Evolutionary conservation across 2,113 vertebrate species (phyloP), one percentile per base, ranked within the genome.

Genomic region (Polypterus bichir): DNA sequence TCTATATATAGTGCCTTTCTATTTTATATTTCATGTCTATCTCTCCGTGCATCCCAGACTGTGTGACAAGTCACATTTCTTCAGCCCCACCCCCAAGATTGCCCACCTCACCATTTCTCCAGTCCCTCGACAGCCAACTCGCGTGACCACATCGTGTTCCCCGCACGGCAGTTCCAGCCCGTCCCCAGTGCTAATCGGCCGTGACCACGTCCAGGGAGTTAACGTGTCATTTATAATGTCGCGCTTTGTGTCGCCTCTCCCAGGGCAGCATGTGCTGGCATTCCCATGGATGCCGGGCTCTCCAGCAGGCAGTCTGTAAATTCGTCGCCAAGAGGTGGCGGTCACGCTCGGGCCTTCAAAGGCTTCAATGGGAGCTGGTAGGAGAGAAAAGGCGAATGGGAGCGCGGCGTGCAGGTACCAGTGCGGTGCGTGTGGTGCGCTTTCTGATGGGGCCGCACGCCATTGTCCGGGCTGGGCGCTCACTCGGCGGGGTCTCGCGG

Each of bases 151-250:
- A 27, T 27, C 27, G 27, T 27, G 27, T 27, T 2, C 27, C 27
- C 27, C 27, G 27, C 27, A 27, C 27, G 27, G 27, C 27, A 27
- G 27, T 2, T 27, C 27, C 27, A 27, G 27, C 27, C 27, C 27
- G 27, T 27, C 27, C 27, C 27, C 27, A 27, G 27, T 27, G 27
- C 27, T 66, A 70, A 73, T 61, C 58, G 61, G 56, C 70, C 74
- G 63, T 72, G 70, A 65, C 68, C 59, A 52, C 64, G 47, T 59
- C 63, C 66, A 63, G 59, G 55, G 60, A 49, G 48, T 59, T 56
- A 70, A 76, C 66, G 52, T 65, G 66, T 72, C 69, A 76, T 76
- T 76, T 72, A 76, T 70, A 63, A 70, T 62, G 57, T 69, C 66
- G 63, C 10, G 64, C 63, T 63, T 75, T 70, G 59, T 70, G 60